Base-by-base conservation (phyloP, 2,797 vertebrate genomes). In the Phalloptychus januarius region DNA sequence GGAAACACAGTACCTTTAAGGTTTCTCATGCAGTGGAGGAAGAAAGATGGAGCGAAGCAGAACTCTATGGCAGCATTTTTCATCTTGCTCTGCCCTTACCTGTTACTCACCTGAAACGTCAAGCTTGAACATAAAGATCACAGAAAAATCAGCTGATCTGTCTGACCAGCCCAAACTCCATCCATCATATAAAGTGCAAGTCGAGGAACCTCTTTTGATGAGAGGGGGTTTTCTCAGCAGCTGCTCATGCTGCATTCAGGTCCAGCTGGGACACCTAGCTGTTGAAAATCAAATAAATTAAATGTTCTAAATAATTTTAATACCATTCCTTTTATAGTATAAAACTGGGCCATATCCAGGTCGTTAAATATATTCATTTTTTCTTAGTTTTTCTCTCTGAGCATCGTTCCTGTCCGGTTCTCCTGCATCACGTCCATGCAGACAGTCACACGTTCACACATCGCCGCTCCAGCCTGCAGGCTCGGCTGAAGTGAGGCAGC, bases 401-500 rank as follows among this genome's bases (percentile, higher is more conserved):
- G 28, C 15, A 11, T 3, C 38, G 4, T 31, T 31, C 50, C 31
- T 48, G 58, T 48, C 44, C 25, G 1, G 38, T 44, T 52, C 28
- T 44, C 33, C 45, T 67, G 8, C 10, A 4, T 31, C 28, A 42
- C 81, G 58, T 63, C 61, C 58, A 48, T 73, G n/a, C 71, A 50
- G 28, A 42, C 71, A 58, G 44, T 38, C 71, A 76, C 74, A 56
- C 76, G 7, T 70, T 80, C 82, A 80, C 84, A 82, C 84, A 67
- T 83, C 80, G 20, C 5, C 38, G 16, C 28, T 74, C 63, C 77
- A 76, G 83, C 89, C 89, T 50, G 70, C 80, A 78, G 86, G 82
- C 85, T 73, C 15, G 3, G 77, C 67, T 5, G 20, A 25, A 85
- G 79, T 16, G 75, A 76, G 72, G 84, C 78, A 16, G 74, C 78